Conservation (phyloP, 2,888 invertebrate species). For the Endomychus coccineus region DNA sequence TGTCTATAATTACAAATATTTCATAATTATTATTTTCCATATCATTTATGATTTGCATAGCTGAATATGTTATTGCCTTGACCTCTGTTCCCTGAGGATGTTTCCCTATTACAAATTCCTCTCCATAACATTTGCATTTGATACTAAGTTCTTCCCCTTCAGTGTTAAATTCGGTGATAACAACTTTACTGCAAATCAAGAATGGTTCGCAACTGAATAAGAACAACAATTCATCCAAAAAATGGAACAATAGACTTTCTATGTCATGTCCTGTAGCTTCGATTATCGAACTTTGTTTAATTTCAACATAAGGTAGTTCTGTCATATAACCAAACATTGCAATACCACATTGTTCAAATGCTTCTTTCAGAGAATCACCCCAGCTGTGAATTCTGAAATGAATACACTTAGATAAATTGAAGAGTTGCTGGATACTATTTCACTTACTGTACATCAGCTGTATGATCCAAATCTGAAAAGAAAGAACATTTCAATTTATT, state of each 20-base stretch:
- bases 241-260: constrained; percentile 81
- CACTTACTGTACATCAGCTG: constrained; percentile 97
- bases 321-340: constrained; percentile 99
- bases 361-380: constrained; percentile 80
- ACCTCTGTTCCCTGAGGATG: constrained; percentile 98
- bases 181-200: constrained; percentile 79
- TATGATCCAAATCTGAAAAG: constrained; percentile 86
- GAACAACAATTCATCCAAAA: constrained; percentile 89
- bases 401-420: constrained; percentile 5
- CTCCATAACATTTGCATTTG: constrained; percentile 79
- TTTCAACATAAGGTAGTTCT: constrained; percentile 76
- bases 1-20: constrained; percentile 97
- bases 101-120: constrained; percentile 84
- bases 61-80: constrained; percentile 98
- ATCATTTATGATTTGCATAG: constrained; percentile 86
- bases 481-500: constrained; percentile 15
- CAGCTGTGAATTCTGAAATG: constrained; percentile 75
- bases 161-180: constrained; percentile 78
- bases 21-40: constrained; percentile 67
- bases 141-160: constrained; percentile 67
- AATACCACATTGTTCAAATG: constrained; percentile 90
- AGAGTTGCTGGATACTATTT: constrained; percentile 42
- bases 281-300: constrained; percentile 68
- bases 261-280: constrained; percentile 87
- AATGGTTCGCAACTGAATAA: constrained; percentile 88